phyloP scores from a whole-genome alignment of 2,113 vertebrate species.

The Archilochus colubris region DNA sequence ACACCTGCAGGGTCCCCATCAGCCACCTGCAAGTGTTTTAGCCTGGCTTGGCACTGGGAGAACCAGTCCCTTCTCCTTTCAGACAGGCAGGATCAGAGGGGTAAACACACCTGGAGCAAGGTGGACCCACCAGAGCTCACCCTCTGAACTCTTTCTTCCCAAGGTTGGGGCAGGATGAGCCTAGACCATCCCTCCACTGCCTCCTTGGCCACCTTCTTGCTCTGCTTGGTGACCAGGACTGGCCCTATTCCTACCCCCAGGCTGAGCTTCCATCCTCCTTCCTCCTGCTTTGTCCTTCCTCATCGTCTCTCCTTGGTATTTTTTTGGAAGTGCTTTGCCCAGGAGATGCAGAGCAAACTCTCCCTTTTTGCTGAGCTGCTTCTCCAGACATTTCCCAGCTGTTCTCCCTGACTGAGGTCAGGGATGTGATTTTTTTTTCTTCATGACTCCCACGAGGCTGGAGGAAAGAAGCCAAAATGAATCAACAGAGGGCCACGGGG shows the following conservation, averaged over 20 bases:
- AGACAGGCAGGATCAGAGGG: background rate
- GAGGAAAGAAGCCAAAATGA: background rate
- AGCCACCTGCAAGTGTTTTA: background rate
- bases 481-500: background rate
- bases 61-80: background rate
- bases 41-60: background rate
- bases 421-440: background rate
- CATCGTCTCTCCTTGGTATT: background rate
- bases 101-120: rapidly evolving
- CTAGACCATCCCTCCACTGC: background rate
- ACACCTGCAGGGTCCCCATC: rapidly evolving
- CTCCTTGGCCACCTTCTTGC: background rate
- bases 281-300: background rate
- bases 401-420: background rate
- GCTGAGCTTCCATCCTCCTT: background rate
- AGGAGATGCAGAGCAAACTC: slow-evolving; percentile 19
- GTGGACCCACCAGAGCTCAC: background rate
- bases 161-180: background rate
- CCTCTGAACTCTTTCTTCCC: background rate
- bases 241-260: background rate
- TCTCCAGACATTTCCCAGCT: slow-evolving; percentile 46
- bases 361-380: background rate
- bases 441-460: background rate
- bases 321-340: background rate
- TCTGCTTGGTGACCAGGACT: background rate